These are phyloP conservation scores for Tiaroga cobitis DNA, from an alignment of 2,797 vertebrate genomes.

Conservation along the genomic window DNA sequence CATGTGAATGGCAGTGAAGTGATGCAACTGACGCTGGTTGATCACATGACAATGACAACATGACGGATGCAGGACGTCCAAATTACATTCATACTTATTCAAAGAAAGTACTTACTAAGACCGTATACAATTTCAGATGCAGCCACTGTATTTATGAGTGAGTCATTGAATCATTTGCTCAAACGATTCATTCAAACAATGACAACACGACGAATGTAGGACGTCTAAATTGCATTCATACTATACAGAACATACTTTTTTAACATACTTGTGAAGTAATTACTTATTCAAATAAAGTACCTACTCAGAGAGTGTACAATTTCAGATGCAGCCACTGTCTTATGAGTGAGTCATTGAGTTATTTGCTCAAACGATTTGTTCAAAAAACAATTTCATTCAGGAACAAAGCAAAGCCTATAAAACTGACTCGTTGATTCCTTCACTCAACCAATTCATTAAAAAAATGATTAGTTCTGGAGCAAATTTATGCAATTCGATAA, in stretches of 20 bases:
- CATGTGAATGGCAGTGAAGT: background rate
- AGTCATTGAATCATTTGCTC: too few species aligned
- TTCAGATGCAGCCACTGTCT: background rate
- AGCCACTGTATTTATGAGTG: too few species aligned
- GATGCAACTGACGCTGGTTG: background rate
- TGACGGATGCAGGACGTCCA: too few species aligned
- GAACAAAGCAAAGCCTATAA: background rate
- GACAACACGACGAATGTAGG: background rate
- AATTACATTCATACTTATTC: too few species aligned
- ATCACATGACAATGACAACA: too few species aligned
- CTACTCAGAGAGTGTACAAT: background rate
- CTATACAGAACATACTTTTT: background rate
- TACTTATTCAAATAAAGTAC: background rate
- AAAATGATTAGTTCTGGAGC: background rate
- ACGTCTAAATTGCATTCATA: background rate
- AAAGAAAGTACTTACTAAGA: too few species aligned
- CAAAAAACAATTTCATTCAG: background rate
- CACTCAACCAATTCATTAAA: background rate
- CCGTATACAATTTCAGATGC: too few species aligned
- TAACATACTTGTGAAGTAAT: background rate
- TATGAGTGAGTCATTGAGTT: background rate
- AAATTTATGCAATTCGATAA: background rate
- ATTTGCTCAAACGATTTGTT: background rate
- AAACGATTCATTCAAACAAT: too few species aligned
- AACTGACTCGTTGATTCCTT: background rate